Evolutionary conservation across 2,113 vertebrate species (phyloP).

Genomic region (Carollia perspicillata): DNA sequence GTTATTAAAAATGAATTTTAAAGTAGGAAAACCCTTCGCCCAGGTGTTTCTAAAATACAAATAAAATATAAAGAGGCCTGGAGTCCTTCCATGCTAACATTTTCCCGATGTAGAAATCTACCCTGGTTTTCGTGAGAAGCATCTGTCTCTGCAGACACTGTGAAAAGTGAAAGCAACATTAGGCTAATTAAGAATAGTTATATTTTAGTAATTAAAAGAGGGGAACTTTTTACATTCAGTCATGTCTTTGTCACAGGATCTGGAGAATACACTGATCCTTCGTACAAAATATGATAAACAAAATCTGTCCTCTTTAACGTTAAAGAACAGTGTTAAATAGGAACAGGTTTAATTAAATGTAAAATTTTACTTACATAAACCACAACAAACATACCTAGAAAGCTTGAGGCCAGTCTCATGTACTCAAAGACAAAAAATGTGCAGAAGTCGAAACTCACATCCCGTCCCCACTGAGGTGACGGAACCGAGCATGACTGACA

Average conservation of each 20-base stretch:
- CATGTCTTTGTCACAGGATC: background rate
- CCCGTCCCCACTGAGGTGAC: background rate
- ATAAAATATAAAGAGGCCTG: background rate
- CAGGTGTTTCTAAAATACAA: conserved; percentile 8
- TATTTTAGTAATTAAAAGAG: background rate
- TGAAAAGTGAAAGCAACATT: background rate
- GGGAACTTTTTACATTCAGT: background rate
- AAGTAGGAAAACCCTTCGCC: background rate
- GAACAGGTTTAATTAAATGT: background rate
- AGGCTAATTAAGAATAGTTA: background rate
- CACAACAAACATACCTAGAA: background rate
- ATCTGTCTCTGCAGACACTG: conserved; percentile 10
- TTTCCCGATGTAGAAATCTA: conserved; percentile 31
- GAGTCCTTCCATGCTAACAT: background rate
- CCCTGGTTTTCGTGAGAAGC: conserved; percentile 15
- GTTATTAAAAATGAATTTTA: conserved; percentile 25
- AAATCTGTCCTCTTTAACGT: background rate
- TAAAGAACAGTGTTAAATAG: conserved; percentile 1
- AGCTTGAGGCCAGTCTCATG: background rate
- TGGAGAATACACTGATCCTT: background rate
- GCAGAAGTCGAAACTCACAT: background rate
- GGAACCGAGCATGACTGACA: background rate
- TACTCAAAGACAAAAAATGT: background rate
- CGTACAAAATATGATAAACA: background rate
- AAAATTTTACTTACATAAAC: background rate